Evolutionary conservation across 2,888 invertebrate genomes (phyloP), one percentile per base, ranked within the genome.

Genomic region (Shargacucullia verbasci): DNA sequence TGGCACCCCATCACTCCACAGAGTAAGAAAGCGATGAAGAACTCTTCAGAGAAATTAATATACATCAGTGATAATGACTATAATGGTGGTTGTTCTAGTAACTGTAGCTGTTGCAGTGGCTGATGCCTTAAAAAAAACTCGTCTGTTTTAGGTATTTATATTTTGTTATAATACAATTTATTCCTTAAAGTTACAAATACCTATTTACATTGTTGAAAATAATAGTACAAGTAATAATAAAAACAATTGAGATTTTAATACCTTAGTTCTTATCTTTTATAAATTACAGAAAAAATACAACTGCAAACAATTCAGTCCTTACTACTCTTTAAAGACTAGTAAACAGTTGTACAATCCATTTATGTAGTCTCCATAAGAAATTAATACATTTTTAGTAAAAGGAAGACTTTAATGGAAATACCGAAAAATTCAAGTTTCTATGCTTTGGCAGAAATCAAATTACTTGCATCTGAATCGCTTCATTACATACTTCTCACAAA

Each of bases 91-190:
- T 68, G 61, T 61, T 73, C 73, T 11, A 52, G 37, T n/a, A 52
- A 43, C 31, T 73, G 70, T 45, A 59, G 73, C 39, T 70, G 62
- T 53, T 55, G 44, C 25, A 70, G 67, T 25, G 67, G 52, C 40
- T 60, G 43, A 73, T 54, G 33, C 55, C 7, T 45, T 33, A 39
- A 15, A 45, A 75, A 82, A 83, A 79, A 90, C 83, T 87, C 66
- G 56, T 59, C 65, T 77, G 75, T 83, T 83, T 82, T 84, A 83
- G 85, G 83, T 87, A 89, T 89, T 91, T 91, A 91, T 92, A 92
- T 88, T 92, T 90, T 92, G 91, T 91, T 94, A 92, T 91, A 87
- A 89, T 91, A 91, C 89, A 93, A 83, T 91, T 91, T 90, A 90
- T 89, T 80, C 79, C 89, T 91, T 91, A 91, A 77, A 78, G 84